Base-by-base conservation (phyloP, 1,140 invertebrate species). In the Calliphora vicina region DNA sequence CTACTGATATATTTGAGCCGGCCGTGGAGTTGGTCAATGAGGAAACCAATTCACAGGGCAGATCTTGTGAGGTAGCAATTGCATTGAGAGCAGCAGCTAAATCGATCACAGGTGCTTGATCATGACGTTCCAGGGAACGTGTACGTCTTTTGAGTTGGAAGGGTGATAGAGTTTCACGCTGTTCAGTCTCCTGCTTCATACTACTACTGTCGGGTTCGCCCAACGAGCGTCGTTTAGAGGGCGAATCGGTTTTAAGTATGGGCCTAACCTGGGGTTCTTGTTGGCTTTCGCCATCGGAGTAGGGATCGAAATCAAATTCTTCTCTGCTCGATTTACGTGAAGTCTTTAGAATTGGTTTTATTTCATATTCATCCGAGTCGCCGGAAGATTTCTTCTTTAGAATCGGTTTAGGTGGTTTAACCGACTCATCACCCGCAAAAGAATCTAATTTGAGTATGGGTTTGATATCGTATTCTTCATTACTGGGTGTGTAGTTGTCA, bases 351-450 rank as follows among this genome's bases (percentile, higher is more conserved):
- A 97, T 97, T 15, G 96, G 96, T 23, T 88, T 87, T 67, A 91
- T 91, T 83, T 93, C 92, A 1, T 88, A 87, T 86, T 97, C 95
- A 82, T 97, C 96, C 8, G 94, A 93, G 85, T 97, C 96, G 0
- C 93, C 93, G 78, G 94, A 95, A 0, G 94, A 94, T 87, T 96
- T 96, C 88, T 97, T 97, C 87, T 97, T 97, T 10, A 97, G 87
- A 87, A 97, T 97, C 1, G 96, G 95, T 88, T 93, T 94, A 0
- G 94, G 94, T 45, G 92, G 92, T 73, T 94, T 88, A 42, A 86
- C 84, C 17, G 86, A 82, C 81, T 90, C 86, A 82, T 87, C 86
- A 81, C 88, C 86, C 81, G 85, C 85, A 45, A 85, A 84, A 85
- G 87, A 90, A 26, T 91, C 90, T 71, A 86, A 85, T 88, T 97